Evolutionary conservation across 92 coral and sea anemone species (phyloP), one percentile per base, ranked within the genome.

Genomic region (Actinostola sp.): DNA sequence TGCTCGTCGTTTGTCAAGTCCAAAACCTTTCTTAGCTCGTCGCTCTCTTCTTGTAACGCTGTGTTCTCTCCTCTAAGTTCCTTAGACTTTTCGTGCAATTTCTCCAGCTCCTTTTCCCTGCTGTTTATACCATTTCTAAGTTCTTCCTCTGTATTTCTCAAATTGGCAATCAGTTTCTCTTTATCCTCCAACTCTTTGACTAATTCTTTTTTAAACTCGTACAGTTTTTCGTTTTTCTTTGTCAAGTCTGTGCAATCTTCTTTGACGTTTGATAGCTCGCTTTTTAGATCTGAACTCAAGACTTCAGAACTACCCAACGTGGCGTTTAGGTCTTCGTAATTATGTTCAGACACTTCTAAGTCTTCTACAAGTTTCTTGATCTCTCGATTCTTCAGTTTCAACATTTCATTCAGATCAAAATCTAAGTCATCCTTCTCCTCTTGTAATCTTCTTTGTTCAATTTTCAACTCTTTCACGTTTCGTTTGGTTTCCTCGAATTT

Each of bases 311-410:
- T 73, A 24, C 75, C 76, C 79, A 82, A 87, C 26, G 86, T 27
- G n/a, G 68, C 59, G 54, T 68, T 76, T 1, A 90, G 69, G 31
- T 90, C 89, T 50, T 36, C 61, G 44, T 70, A 80, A 54, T 82
- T 85, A 32, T 82, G 66, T 61, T 90, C 85, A 20, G 74, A 54
- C 25, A 79, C 19, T 19, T 41, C 64, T 20, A 87, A 56, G 27
- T 90, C 89, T 30, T 62, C 86, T 29, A 43, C 66, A 11, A 90
- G 82, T 36, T 90, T 69, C 35, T 77, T 61, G 27, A 87, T 83
- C 10, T 72, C 79, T 51, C 82, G 73, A 24, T 86, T 87, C 28
- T 86, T 90, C 20, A 75, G 84, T 72, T 88, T 72, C 41, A 90
- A 55, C 14, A 77, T 73, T 10, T 79, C 89, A 31, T 71, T 66